Evolutionary conservation across 2,113 vertebrate genomes (phyloP).

Genomic region (Ahaetulla prasina): DNA sequence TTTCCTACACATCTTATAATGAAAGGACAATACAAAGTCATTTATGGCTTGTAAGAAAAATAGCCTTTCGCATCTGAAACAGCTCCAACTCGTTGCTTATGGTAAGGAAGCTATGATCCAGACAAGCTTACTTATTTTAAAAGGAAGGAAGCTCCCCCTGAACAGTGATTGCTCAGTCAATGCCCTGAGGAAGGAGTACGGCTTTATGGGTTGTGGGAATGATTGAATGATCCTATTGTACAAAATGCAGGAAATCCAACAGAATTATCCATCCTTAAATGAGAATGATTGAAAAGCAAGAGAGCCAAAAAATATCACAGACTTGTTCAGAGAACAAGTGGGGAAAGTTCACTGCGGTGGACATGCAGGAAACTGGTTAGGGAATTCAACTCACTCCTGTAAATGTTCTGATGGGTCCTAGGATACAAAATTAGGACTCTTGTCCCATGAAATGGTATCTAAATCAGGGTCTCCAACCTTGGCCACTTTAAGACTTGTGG

Average conservation of each 20-base stretch:
- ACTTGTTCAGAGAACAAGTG: neutral
- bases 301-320: neutral
- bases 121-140: neutral
- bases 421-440: neutral
- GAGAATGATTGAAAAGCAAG: neutral
- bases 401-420: neutral
- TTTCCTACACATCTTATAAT: slow-evolving; percentile 16
- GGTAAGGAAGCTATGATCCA: neutral
- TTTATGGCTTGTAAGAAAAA: neutral
- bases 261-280: neutral
- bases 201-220: neutral
- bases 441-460: neutral
- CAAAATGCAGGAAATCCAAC: neutral
- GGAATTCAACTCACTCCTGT: neutral
- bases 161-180: neutral
- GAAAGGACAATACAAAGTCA: slow-evolving; percentile 21
- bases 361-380: neutral
- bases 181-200: neutral
- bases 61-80: slow-evolving; percentile 16
- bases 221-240: neutral
- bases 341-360: neutral
- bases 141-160: neutral
- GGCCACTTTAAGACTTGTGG: no score
- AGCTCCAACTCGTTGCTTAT: neutral
- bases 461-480: no score